Conservation (phyloP, 2,797 vertebrate genomes). For the Eospalax fontanierii region DNA sequence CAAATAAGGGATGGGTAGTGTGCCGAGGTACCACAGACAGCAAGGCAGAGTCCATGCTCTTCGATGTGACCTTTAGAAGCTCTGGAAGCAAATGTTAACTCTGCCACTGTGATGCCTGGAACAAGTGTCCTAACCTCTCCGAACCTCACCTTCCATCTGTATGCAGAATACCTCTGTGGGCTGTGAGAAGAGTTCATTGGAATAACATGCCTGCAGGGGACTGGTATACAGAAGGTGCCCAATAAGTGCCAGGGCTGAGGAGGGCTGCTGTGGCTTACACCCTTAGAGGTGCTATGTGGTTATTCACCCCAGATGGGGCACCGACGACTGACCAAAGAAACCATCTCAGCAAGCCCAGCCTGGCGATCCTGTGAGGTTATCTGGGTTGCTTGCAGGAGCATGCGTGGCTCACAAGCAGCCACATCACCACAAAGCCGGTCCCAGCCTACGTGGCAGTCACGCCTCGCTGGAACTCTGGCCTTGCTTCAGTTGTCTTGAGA, state of each 20-base stretch:
- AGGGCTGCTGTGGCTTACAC: neutral
- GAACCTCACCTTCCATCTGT: neutral
- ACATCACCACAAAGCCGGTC: neutral
- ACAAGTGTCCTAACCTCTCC: neutral
- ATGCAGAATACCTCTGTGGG: neutral
- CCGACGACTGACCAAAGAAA: neutral
- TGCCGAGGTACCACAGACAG: neutral
- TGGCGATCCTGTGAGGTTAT: neutral
- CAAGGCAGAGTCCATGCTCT: too few species aligned
- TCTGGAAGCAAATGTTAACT: neutral
- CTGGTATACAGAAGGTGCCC: neutral
- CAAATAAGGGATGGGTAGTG: neutral
- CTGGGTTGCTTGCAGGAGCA: neutral
- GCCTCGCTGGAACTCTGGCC: too few species aligned
- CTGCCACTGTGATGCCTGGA: neutral
- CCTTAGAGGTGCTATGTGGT: neutral
- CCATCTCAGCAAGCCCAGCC: neutral
- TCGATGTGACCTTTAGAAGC: too few species aligned
- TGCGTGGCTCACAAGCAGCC: accelerated
- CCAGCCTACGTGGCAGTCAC: too few species aligned
- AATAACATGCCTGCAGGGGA: neutral
- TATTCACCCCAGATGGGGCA: neutral
- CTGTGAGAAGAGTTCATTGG: neutral
- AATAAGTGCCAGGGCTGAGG: neutral
- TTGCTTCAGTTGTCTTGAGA: neutral